Base-by-base conservation (phyloP, 2,888 invertebrate species). In the Nephrocerus scutellatus region DNA sequence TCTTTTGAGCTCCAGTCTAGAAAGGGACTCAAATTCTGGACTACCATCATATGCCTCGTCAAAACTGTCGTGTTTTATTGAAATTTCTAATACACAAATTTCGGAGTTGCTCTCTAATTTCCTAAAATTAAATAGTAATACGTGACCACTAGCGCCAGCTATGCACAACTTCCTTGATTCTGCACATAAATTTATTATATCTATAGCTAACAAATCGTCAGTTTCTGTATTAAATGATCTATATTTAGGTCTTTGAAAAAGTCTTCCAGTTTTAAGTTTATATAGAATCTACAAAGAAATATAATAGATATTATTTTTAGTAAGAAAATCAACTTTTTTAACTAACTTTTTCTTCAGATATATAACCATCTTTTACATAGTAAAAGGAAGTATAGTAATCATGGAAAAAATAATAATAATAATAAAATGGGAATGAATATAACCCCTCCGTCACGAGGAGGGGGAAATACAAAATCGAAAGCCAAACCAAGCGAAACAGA, bases 211-310 rank as follows among this genome's bases (percentile, higher is more conserved):
- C 26, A 92, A 91, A 60, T 88, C 85, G 48, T 93, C 92, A 52
- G 87, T 84, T 35, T 72, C 63, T 39, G 68, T 70, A 51, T 81
- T 80, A 54, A 77, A 61, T 51, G 79, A 79, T 48, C 76, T 72
- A 41, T 76, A 70, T 61, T 74, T 77, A 48, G 81, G 79, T 49
- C 65, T 61, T 52, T 69, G 70, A 54, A 69, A 69, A 47, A 68
- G 74, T 75, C 96, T 95, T 53, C 90, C 87, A 63, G 95, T 95
- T 76, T 96, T 97, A 61, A 97, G 74, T 76, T 96, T 96, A 74
- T 97, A 97, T 62, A 97, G 77, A 59, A 95, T 85, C 66, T 65
- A 37, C 8, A 41, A 21, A 14, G 15, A 21, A 37, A 15, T 22
- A 21, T 26, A 38, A 36, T 21, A 8, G 26, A 15, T 31, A 20